Base-by-base conservation (phyloP, 2,797 vertebrate genomes). In the Macropodus opercularis region DNA sequence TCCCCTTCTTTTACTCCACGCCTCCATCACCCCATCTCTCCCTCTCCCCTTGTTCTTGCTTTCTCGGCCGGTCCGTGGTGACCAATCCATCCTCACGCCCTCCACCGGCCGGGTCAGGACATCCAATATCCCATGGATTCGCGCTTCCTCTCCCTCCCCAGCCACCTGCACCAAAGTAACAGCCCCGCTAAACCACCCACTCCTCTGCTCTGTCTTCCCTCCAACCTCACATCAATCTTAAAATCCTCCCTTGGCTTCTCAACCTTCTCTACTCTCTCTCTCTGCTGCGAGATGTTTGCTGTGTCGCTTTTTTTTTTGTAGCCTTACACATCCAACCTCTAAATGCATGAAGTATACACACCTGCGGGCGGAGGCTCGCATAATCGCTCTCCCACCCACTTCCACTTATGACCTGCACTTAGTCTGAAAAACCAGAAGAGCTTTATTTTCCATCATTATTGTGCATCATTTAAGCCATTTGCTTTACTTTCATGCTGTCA, bases 61-160 rank as follows among this genome's bases (percentile, higher is more conserved):
- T 72, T 79, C 81, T 77, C 69, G 66, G 83, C 76, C 49, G 84
- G 89, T 91, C 91, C 90, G 42, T 72, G 58, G 91, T 89, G 91
- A 86, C 90, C 89, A 88, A 92, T 92, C 90, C 90, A 92, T 93
- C 91, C 89, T 90, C 69, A 81, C 81, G 83, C 88, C 91, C 89
- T 92, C 87, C 90, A 86, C 87, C 18, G 84, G 85, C 88, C 85
- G 81, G 90, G 90, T 92, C 91, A 91, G 85, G 77, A 86, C 88
- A 88, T 91, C 92, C 88, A 89, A 93, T 92, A 92, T 90, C 79
- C 83, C 86, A 86, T 86, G 80, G 86, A 91, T 91, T 89, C 85
- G 80, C 83, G 81, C 85, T 86, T 84, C 69, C 60, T 57, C 62
- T 73, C 56, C 47, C 52, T 77, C 79, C 74, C 65, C 43, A 74